These are phyloP conservation scores for Acanthurus lineatus DNA, from an alignment of 2,797 vertebrate genomes.

Conservation along the genomic window DNA sequence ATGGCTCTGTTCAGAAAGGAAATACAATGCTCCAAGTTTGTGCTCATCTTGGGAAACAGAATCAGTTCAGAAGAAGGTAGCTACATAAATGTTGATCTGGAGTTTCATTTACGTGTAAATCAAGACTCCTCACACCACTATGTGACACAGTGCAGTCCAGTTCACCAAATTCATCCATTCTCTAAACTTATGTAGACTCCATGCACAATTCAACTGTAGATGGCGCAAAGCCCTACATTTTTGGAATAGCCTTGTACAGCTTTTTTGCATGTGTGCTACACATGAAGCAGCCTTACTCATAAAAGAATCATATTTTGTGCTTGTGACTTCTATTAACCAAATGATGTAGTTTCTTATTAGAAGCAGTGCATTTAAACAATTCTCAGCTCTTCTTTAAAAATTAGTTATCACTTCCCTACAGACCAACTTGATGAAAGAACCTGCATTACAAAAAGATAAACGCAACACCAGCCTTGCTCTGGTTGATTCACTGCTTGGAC, in stretches of 20 bases:
- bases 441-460: conserved; percentile 30
- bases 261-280: background rate
- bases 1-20: conserved; percentile 40
- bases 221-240: background rate
- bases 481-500: conserved; percentile 51
- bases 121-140: background rate
- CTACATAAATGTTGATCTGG: conserved; percentile 40
- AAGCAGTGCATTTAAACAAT: background rate
- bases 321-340: conserved; percentile 6
- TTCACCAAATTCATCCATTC: background rate
- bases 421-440: conserved; percentile 21
- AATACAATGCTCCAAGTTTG: conserved; percentile 30
- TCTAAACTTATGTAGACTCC: background rate
- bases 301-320: conserved; percentile 21
- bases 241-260: background rate
- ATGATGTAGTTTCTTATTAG: background rate
- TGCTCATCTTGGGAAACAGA: conserved; percentile 40
- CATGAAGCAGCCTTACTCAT: conserved; percentile 3
- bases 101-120: conserved; percentile 4
- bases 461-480: conserved; percentile 13
- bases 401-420: background rate
- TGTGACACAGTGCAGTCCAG: background rate
- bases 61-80: conserved; percentile 50
- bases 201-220: conserved; percentile 1
- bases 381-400: conserved; percentile 22